Conservation (phyloP, 1,140 invertebrate genomes). For the Tenebrio molitor region DNA sequence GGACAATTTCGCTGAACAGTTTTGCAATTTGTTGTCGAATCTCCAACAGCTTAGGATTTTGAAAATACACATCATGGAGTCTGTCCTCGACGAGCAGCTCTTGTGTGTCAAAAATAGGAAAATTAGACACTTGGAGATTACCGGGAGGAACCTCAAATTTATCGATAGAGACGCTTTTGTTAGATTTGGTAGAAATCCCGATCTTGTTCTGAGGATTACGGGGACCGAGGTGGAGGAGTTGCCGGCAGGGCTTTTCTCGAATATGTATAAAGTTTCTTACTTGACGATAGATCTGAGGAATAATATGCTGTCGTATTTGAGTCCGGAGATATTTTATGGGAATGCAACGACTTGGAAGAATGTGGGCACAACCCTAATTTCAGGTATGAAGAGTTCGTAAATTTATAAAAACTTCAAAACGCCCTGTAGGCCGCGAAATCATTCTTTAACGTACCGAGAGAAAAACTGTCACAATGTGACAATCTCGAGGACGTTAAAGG, state of each 20-base stretch:
- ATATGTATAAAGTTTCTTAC: slow-evolving; percentile 82
- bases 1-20: slow-evolving; percentile 72
- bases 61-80: slow-evolving; percentile 77
- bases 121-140: slow-evolving; percentile 83
- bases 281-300: slow-evolving; percentile 85
- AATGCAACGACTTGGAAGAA: slow-evolving; percentile 87
- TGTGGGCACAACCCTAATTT: slow-evolving; percentile 83
- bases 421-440: no score
- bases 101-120: slow-evolving; percentile 81
- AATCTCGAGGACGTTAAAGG: no score
- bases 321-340: slow-evolving; percentile 86
- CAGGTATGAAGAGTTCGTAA: slow-evolving; percentile 71
- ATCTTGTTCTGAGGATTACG: slow-evolving; percentile 81
- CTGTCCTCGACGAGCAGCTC: slow-evolving; percentile 78
- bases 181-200: slow-evolving; percentile 73
- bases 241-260: slow-evolving; percentile 82
- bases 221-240: slow-evolving; percentile 81
- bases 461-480: no score
- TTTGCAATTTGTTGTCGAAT: slow-evolving; percentile 73
- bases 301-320: slow-evolving; percentile 84
- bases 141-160: slow-evolving; percentile 76
- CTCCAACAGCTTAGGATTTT: slow-evolving; percentile 68
- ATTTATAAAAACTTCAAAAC: no score
- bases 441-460: no score
- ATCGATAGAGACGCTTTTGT: slow-evolving; percentile 81